phyloP scores from a whole-genome alignment of 2,888 invertebrate genomes.

The Petrophora chlorosata region DNA sequence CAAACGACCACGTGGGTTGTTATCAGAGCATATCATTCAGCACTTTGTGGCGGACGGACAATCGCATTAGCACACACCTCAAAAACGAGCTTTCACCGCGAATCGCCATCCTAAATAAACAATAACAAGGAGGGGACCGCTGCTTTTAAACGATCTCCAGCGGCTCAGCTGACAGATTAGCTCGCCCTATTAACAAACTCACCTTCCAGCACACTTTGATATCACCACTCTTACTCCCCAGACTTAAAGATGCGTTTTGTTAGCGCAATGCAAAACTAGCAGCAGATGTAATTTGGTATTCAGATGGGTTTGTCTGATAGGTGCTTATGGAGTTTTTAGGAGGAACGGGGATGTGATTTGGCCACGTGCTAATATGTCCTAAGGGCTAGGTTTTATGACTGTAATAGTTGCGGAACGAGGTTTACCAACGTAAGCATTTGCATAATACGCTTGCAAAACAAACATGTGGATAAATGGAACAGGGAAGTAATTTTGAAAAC shows the following conservation, averaged over 20 bases:
- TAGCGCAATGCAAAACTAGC: background rate
- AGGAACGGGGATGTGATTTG: slow-evolving; percentile 66
- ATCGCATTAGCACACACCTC: slow-evolving; percentile 80
- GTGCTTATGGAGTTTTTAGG: slow-evolving; percentile 77
- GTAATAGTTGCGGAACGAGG: slow-evolving; percentile 41
- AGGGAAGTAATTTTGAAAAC: slow-evolving; percentile 4
- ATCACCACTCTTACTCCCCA: slow-evolving; percentile 23
- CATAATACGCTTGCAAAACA: slow-evolving; percentile 32
- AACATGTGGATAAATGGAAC: slow-evolving; percentile 8
- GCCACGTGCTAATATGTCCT: slow-evolving; percentile 68
- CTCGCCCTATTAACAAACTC: slow-evolving; percentile 64
- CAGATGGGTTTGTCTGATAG: slow-evolving; percentile 69
- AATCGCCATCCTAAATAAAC: slow-evolving; percentile 82
- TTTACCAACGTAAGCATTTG: slow-evolving; percentile 31
- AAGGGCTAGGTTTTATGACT: slow-evolving; percentile 42
- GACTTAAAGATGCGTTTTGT: slow-evolving; percentile 39
- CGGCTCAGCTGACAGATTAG: slow-evolving; percentile 82
- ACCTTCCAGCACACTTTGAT: slow-evolving; percentile 34
- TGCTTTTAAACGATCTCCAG: slow-evolving; percentile 80
- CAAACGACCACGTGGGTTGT: slow-evolving; percentile 48
- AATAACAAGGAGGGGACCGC: slow-evolving; percentile 75
- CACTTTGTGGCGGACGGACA: slow-evolving; percentile 62
- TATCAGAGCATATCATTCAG: slow-evolving; percentile 56
- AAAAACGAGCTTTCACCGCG: slow-evolving; percentile 75
- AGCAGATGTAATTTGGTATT: slow-evolving; percentile 38